Evolutionary conservation across 2,888 invertebrate species (phyloP).

Genomic region (Drosophila siamana): DNA sequence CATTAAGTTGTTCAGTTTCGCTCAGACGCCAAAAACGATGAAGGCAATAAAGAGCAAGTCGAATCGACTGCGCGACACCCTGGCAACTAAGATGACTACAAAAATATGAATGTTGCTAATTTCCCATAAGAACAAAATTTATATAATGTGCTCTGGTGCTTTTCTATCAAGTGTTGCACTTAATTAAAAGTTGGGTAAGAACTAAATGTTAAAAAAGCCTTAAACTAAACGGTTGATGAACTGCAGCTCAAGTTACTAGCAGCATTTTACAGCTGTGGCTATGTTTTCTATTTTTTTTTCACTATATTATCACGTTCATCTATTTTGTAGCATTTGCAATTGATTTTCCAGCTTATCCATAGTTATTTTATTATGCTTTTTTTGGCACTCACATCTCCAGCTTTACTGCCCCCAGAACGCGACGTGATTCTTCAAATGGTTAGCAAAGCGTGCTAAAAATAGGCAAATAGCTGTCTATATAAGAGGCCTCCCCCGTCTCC

Average conservation of each 20-base stretch:
- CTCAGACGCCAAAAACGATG: neutral
- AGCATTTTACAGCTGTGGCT: neutral
- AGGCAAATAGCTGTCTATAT: neutral
- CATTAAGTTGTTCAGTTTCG: conserved; percentile 62
- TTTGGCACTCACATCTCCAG: neutral
- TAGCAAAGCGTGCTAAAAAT: neutral
- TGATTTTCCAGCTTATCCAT: neutral
- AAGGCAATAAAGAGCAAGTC: neutral
- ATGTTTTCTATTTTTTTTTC: neutral
- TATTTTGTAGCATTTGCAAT: neutral
- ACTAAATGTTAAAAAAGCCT: no score
- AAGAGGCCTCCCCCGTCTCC: neutral
- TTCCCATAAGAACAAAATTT: no score
- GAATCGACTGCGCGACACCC: neutral
- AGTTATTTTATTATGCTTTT: neutral
- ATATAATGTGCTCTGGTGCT: no score
- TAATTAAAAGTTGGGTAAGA: no score
- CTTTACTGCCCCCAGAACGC: neutral
- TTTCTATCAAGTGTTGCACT: no score
- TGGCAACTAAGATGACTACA: no score
- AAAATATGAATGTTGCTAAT: no score
- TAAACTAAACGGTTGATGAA: neutral
- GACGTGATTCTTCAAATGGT: neutral
- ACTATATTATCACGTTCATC: neutral
- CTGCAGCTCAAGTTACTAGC: neutral